Conservation (phyloP, 2,888 invertebrate genomes). For the Polydrusus pterygomalis region DNA sequence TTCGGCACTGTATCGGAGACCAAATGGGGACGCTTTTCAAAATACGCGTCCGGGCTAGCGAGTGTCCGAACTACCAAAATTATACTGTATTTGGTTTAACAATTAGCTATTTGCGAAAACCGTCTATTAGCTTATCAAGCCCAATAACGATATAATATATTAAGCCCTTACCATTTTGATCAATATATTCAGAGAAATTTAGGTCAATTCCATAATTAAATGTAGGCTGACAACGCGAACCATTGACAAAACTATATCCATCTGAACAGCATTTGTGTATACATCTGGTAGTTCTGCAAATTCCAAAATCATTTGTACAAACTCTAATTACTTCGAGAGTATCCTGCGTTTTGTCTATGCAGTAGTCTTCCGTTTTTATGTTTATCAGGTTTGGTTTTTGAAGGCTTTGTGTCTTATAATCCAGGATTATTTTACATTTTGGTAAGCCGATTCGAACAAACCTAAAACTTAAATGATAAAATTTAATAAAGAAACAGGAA, state of each 20-base stretch:
- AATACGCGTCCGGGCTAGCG: too few species aligned
- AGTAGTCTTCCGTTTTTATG: constrained; percentile 50
- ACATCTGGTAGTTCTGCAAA: constrained; percentile 65
- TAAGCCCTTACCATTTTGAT: constrained; percentile 55
- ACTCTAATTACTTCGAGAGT: constrained; percentile 57
- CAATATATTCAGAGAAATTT: constrained; percentile 51
- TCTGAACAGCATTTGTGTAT: constrained; percentile 75
- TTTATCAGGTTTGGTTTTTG: constrained; percentile 1
- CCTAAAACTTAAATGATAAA: constrained; percentile 27
- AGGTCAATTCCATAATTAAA: constrained; percentile 62
- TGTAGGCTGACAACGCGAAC: constrained; percentile 60
- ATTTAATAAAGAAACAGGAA: too few species aligned
- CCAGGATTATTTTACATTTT: constrained; percentile 60
- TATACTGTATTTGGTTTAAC: too few species aligned
- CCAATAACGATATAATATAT: too few species aligned
- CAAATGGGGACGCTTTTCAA: too few species aligned
- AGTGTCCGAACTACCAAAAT: too few species aligned
- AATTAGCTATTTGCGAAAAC: too few species aligned
- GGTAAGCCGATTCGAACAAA: constrained; percentile 49
- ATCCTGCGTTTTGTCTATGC: constrained; percentile 59
- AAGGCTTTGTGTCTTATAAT: constrained; percentile 33
- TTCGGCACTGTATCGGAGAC: too few species aligned
- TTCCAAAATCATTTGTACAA: constrained; percentile 58
- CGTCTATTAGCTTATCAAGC: too few species aligned
- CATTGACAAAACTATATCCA: constrained; percentile 72